A percentile compares a stretch with the other conserved stretches of the same genome.
Conservation (phyloP, 2,797 vertebrate species). For the Malurus leucopterus region DNA sequence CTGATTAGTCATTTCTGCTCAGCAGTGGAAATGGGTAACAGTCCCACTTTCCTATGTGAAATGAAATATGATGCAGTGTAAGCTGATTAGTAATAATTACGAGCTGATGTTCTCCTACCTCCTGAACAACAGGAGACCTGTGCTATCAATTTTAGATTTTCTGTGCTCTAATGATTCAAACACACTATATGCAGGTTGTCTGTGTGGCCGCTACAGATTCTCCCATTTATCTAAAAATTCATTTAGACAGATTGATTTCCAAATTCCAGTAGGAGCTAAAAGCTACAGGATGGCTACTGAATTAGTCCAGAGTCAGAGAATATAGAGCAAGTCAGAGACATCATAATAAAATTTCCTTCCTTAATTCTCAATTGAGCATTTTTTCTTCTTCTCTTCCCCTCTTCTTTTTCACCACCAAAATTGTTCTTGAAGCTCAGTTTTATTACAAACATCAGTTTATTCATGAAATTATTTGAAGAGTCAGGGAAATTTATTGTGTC, state of each 20-base stretch:
- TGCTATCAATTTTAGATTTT: neutral
- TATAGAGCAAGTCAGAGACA: neutral
- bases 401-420: neutral
- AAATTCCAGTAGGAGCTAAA: neutral
- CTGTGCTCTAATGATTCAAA: neutral
- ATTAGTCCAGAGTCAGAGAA: neutral
- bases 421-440: neutral
- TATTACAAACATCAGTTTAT: neutral
- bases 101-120: neutral
- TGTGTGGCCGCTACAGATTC: neutral
- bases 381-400: accelerated
- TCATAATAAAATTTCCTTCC: neutral
- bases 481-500: neutral
- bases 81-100: conserved; percentile 40
- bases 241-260: neutral
- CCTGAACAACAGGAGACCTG: neutral
- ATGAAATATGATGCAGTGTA: conserved; percentile 39
- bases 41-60: neutral
- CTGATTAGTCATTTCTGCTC: conserved; percentile 26
- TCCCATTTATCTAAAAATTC: neutral
- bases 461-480: neutral
- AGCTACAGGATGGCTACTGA: neutral
- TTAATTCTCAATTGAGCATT: neutral
- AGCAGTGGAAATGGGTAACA: conserved; percentile 4
- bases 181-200: neutral